Percentiles rank a stretch among this genome's conserved stretches.
These are phyloP conservation scores for Scaptomyza reducta DNA, from an alignment of 2,888 invertebrate species.

Conservation along the genomic window DNA sequence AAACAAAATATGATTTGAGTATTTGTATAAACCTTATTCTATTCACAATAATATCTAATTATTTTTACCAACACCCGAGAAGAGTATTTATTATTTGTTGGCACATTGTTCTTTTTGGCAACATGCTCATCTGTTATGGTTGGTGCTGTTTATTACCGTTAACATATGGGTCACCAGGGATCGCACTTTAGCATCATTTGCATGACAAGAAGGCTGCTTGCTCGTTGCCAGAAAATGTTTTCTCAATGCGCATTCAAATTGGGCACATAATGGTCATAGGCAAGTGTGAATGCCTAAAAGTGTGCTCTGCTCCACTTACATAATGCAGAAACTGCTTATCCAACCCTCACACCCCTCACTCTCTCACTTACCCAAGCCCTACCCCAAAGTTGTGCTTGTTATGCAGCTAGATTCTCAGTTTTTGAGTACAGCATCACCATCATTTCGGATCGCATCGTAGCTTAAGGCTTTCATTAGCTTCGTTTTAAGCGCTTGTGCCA, in stretches of 20 bases:
- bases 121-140: not conserved
- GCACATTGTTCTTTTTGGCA: not conserved
- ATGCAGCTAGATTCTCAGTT: conserved; percentile 31
- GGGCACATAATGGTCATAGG: conserved; percentile 51
- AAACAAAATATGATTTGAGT: too few species aligned
- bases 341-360: not conserved
- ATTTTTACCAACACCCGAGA: not conserved
- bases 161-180: conserved; percentile 76
- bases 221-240: conserved; percentile 52
- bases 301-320: conserved; percentile 56
- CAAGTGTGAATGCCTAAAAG: conserved; percentile 40
- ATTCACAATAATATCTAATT: too few species aligned
- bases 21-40: too few species aligned
- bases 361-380: too few species aligned
- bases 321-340: conserved; percentile 31
- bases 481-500: conserved; percentile 49
- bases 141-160: conserved; percentile 64
- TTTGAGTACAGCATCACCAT: conserved; percentile 43
- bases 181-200: conserved; percentile 65
- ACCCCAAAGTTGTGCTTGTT: conserved; percentile 40
- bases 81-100: conserved; percentile 22
- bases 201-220: conserved; percentile 46
- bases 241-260: conserved; percentile 65
- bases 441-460: conserved; percentile 45
- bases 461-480: conserved; percentile 64